Evolutionary conservation across 2,113 vertebrate genomes (phyloP).

Genomic region (Ammospiza nelsoni): DNA sequence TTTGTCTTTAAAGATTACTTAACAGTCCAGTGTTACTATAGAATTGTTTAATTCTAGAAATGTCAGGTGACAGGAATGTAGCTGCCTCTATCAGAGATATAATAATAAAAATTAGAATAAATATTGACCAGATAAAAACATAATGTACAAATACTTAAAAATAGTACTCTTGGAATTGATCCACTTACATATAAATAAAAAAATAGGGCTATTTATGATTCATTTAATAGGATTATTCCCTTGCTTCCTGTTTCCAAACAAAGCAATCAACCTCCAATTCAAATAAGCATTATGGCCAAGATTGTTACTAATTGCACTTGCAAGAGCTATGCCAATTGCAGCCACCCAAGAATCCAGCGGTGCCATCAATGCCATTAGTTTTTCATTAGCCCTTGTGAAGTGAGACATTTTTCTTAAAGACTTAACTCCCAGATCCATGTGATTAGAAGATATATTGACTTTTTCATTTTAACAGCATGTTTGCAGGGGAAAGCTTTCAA

Average conservation of each 20-base stretch:
- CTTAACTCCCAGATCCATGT: neutral
- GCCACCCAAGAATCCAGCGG: neutral
- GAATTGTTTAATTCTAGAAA: neutral
- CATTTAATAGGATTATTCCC: slow-evolving; percentile 30
- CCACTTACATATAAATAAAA: neutral
- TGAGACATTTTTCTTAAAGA: neutral
- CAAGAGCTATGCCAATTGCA: neutral
- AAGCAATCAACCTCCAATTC: neutral
- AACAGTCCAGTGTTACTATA: neutral
- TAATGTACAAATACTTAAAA: neutral
- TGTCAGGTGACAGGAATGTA: neutral
- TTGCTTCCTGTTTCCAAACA: slow-evolving; percentile 43
- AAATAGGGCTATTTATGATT: neutral
- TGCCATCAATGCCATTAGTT: neutral
- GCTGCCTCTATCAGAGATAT: neutral
- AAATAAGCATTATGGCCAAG: slow-evolving; percentile 24
- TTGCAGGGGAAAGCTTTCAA: neutral
- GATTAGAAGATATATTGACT: neutral
- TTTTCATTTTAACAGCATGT: neutral
- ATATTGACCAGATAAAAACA: neutral
- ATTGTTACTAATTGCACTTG: neutral
- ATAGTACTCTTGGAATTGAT: neutral
- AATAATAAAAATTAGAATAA: slow-evolving; percentile 4
- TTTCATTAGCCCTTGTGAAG: slow-evolving; percentile 1
- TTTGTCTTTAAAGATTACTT: neutral